These are phyloP conservation scores for Mustela nigripes DNA, from an alignment of 2,113 vertebrate genomes.

Conservation along the genomic window DNA sequence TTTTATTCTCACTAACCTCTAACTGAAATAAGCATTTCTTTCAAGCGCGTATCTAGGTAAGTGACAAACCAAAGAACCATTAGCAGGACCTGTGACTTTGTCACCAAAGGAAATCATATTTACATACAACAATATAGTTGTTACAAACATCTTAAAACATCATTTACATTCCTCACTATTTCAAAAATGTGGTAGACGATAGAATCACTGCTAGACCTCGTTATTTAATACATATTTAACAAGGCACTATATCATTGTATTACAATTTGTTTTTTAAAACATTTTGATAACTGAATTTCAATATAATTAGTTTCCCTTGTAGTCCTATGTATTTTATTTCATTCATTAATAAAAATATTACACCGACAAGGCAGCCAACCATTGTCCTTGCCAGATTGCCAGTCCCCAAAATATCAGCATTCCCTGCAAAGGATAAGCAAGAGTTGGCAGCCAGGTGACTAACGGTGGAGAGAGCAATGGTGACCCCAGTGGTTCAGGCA, in stretches of 20 bases:
- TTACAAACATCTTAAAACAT: neutral
- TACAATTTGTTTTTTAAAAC: neutral
- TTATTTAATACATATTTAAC: neutral
- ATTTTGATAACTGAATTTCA: neutral
- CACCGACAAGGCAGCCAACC: neutral
- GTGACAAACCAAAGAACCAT: constrained; percentile 6
- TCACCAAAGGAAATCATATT: neutral
- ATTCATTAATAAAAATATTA: constrained; percentile 31
- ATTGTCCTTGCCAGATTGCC: neutral
- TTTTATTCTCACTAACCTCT: constrained; percentile 35
- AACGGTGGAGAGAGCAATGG: neutral
- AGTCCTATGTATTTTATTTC: neutral
- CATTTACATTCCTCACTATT: neutral
- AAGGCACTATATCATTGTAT: neutral
- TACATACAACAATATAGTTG: neutral
- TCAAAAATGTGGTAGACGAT: constrained; percentile 8
- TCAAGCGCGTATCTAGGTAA: neutral
- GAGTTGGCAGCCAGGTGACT: neutral
- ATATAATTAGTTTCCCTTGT: neutral
- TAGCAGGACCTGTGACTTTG: neutral
- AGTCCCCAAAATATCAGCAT: neutral
- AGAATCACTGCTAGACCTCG: neutral
- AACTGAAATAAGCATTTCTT: constrained; percentile 44
- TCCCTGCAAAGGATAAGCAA: neutral
- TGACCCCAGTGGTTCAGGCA: neutral